Evolutionary conservation across 1,140 invertebrate species (phyloP).

Genomic region (Drosophila santomea): DNA sequence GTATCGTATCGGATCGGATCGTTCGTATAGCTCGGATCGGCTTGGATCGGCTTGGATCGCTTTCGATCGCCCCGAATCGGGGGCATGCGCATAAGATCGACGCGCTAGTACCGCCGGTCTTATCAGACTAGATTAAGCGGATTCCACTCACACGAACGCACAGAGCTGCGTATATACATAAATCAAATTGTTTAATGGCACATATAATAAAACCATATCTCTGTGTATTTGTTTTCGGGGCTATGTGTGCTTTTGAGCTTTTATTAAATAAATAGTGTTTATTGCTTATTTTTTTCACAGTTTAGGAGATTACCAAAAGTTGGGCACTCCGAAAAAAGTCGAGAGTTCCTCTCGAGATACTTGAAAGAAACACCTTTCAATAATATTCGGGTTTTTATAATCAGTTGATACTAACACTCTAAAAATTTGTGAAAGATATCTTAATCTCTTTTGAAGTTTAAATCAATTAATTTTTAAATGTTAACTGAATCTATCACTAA

Average conservation of each 20-base stretch:
- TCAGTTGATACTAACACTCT: no score
- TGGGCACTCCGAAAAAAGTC: constrained; percentile 1
- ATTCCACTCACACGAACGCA: constrained; percentile 11
- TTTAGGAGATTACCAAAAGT: constrained; percentile 36
- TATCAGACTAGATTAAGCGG: constrained; percentile 68
- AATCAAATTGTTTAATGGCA: constrained; percentile 70
- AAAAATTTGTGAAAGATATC: no score
- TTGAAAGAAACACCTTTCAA: no score
- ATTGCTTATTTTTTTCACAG: constrained; percentile 38
- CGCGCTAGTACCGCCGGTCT: constrained; percentile 20
- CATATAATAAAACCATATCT: constrained; percentile 41
- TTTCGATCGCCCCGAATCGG: constrained; percentile 39
- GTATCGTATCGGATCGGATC: neutral
- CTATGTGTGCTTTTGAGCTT: constrained; percentile 37
- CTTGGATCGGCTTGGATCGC: constrained; percentile 44
- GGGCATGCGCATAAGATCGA: constrained; percentile 50
- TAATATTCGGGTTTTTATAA: no score
- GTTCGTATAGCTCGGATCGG: constrained; percentile 10
- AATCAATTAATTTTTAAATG: no score
- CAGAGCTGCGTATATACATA: constrained; percentile 5
- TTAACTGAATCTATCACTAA: no score
- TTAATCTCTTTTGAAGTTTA: no score
- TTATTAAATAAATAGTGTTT: constrained; percentile 56
- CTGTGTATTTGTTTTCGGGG: constrained; percentile 22
- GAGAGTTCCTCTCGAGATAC: neutral